Evolutionary conservation across 2,113 vertebrate genomes (phyloP).

Genomic region (Arothron firmamentum): DNA sequence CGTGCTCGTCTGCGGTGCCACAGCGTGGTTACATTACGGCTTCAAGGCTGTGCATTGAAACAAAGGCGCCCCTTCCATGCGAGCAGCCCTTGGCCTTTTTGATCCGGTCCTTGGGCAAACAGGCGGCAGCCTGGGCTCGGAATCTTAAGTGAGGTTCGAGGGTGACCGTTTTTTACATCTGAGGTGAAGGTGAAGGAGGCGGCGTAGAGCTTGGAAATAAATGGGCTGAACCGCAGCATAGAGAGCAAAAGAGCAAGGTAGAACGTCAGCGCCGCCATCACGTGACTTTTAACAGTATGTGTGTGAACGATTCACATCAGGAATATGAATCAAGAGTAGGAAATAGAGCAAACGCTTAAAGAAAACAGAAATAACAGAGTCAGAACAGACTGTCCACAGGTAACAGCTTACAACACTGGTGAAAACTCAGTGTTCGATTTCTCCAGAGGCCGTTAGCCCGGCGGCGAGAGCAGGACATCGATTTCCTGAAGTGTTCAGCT

Average conservation of each 20-base stretch:
- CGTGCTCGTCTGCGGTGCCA: not conserved
- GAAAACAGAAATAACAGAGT: too few relatives aligned
- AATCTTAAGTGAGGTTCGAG: slow-evolving; percentile 89
- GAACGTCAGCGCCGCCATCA: not conserved
- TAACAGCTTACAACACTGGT: too few relatives aligned
- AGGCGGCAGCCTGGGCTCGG: slow-evolving; percentile 71
- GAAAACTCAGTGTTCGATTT: not conserved
- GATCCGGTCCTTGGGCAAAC: slow-evolving; percentile 70
- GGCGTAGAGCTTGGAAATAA: slow-evolving; percentile 2
- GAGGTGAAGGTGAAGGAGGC: slow-evolving; percentile 43
- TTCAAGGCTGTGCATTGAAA: slow-evolving; percentile 28
- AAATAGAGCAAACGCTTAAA: not conserved
- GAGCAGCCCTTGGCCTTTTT: slow-evolving; percentile 51
- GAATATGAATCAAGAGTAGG: not conserved
- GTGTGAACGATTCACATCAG: too few relatives aligned
- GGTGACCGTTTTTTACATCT: slow-evolving; percentile 73
- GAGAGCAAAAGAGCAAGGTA: not conserved
- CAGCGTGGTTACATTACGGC: slow-evolving; percentile 12
- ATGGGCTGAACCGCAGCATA: slow-evolving; percentile 17
- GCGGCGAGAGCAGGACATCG: slow-evolving; percentile 9
- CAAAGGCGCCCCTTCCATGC: slow-evolving; percentile 21
- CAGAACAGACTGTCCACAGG: too few relatives aligned
- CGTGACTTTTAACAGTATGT: too few relatives aligned
- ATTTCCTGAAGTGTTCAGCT: slow-evolving; percentile 36
- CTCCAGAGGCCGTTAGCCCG: not conserved